These are phyloP conservation scores for Chrysogorgia sp. DNA, from an alignment of 92 coral and sea anemone genomes.

Conservation along the genomic window DNA sequence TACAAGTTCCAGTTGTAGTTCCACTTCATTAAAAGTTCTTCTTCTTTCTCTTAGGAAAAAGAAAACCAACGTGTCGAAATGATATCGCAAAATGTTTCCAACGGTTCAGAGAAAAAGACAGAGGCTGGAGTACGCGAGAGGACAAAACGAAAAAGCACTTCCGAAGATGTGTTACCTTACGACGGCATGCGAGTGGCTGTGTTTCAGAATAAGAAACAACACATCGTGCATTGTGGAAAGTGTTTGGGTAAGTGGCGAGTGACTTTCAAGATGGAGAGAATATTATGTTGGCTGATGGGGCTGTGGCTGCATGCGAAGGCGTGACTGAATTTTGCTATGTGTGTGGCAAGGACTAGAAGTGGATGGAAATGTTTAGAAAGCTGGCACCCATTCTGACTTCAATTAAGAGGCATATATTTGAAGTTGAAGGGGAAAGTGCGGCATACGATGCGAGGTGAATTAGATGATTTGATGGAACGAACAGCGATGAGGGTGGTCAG, in stretches of 20 bases:
- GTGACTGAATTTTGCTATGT: too few species aligned
- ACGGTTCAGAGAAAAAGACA: conserved; percentile 53
- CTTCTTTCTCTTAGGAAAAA: conserved; percentile 8
- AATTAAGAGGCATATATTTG: too few species aligned
- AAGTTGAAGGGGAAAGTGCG: too few species aligned
- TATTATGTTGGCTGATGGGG: too few species aligned
- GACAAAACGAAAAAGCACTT: conserved; percentile 70
- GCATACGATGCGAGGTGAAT: too few species aligned
- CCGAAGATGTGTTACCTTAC: conserved; percentile 67
- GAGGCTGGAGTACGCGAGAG: conserved; percentile 40
- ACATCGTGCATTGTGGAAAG: conserved; percentile 85
- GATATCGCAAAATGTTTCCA: conserved; percentile 19
- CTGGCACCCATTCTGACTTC: too few species aligned
- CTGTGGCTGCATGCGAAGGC: too few species aligned
- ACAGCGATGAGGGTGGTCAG: too few species aligned
- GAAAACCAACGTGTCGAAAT: conserved; percentile 40
- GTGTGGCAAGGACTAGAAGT: neutral
- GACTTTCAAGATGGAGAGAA: too few species aligned
- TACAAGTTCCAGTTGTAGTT: too few species aligned
- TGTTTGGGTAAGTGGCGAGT: conserved; percentile 83
- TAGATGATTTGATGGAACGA: too few species aligned
- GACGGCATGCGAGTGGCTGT: conserved; percentile 69
- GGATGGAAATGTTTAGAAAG: neutral
- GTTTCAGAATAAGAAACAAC: conserved; percentile 76
- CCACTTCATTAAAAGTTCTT: too few species aligned